These are phyloP conservation scores for Merluccius polli DNA, from an alignment of 2,797 vertebrate genomes.

Conservation along the genomic window DNA sequence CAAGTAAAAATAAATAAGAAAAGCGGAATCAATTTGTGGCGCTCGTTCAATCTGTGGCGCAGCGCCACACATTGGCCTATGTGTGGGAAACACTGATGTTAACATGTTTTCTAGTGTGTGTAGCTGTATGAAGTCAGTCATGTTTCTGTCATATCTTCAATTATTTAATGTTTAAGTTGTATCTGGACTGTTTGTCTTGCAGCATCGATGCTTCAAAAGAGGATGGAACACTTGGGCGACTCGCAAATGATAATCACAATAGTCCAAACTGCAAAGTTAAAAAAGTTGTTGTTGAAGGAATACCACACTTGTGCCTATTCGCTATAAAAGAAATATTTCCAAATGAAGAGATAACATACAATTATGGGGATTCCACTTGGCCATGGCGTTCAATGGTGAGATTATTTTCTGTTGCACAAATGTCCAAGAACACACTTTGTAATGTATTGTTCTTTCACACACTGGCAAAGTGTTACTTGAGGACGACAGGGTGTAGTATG, in stretches of 20 bases:
- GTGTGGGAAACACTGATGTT: too few species aligned
- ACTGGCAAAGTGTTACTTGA: not conserved
- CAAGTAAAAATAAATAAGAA: too few species aligned
- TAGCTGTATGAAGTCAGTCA: not conserved
- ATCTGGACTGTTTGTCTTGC: not conserved
- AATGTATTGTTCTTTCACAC: not conserved
- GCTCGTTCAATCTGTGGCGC: too few species aligned
- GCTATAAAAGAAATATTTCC: not conserved
- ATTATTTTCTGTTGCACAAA: not conserved
- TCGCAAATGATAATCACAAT: not conserved
- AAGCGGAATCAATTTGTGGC: too few species aligned
- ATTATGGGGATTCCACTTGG: not conserved
- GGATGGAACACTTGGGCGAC: constrained; percentile 1
- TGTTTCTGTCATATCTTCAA: not conserved
- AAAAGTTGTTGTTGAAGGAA: not conserved
- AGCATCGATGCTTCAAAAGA: constrained; percentile 3
- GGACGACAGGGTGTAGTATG: too few species aligned
- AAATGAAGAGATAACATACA: not conserved
- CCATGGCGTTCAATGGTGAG: not conserved
- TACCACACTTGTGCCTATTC: not conserved
- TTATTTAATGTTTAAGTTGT: not conserved
- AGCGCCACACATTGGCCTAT: too few species aligned
- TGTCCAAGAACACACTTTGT: not conserved
- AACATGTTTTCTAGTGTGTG: not conserved
- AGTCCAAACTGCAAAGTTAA: not conserved